Evolutionary conservation across 2,797 vertebrate genomes (phyloP).

Genomic region (Neomorphus geoffroyi): DNA sequence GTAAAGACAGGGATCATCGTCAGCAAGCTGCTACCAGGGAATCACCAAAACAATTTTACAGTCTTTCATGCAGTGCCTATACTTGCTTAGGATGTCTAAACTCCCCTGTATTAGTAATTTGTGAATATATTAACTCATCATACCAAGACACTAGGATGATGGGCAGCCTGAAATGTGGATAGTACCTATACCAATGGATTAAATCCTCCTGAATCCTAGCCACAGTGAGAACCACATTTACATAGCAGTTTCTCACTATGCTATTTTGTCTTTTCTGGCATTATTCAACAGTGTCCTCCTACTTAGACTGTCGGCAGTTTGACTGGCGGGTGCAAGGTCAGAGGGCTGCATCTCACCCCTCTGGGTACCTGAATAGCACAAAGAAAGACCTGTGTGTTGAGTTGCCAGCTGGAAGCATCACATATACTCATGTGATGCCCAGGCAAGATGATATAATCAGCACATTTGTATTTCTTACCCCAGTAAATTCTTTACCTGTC

Average conservation of each 20-base stretch:
- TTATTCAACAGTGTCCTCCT: neutral
- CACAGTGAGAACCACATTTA: neutral
- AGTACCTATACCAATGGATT: neutral
- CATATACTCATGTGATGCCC: neutral
- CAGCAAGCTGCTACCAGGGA: neutral
- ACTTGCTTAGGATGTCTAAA: neutral
- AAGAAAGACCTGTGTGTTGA: neutral
- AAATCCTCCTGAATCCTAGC: neutral
- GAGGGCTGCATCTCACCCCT: neutral
- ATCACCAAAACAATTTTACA: neutral
- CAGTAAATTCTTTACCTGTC: neutral
- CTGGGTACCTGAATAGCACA: neutral
- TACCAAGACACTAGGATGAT: neutral
- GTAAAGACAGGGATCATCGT: fast-evolving
- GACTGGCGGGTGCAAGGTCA: neutral
- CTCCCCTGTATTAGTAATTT: neutral
- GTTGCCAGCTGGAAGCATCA: neutral
- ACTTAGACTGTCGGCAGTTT: neutral
- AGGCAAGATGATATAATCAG: neutral
- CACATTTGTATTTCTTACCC: neutral
- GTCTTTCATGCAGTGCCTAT: neutral
- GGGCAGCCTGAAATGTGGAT: neutral
- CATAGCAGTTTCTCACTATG: neutral
- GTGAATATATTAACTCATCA: neutral
- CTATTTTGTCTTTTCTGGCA: neutral